phyloP scores from a whole-genome alignment of 2,888 invertebrate species.

The Gymnocheta viridis region DNA sequence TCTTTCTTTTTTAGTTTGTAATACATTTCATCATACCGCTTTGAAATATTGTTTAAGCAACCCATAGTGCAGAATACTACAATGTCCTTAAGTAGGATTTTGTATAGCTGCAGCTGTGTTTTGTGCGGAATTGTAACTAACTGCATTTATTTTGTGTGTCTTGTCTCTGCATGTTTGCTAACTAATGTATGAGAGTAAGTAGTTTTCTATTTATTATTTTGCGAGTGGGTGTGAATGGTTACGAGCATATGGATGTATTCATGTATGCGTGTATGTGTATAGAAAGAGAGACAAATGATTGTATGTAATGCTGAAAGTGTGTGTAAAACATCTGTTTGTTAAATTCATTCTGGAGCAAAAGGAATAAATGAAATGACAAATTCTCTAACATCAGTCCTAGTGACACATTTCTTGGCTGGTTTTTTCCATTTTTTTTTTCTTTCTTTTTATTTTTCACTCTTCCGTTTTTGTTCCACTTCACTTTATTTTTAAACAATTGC shows the following conservation, averaged over 20 bases:
- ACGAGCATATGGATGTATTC: neutral
- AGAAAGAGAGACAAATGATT: neutral
- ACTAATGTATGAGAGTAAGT: neutral
- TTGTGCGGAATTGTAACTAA: neutral
- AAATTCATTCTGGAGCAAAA: slow-evolving; percentile 30
- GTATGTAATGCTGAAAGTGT: neutral
- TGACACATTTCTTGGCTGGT: slow-evolving; percentile 64
- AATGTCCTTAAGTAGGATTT: neutral
- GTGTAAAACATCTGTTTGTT: slow-evolving; percentile 44
- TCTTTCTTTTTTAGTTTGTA: neutral
- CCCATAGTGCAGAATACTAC: neutral
- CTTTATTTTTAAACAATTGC: slow-evolving; percentile 35
- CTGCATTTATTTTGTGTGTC: slow-evolving; percentile 14
- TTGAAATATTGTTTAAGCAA: neutral
- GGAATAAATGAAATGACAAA: slow-evolving; percentile 67
- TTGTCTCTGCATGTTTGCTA: neutral
- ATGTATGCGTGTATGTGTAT: neutral
- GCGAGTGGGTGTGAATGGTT: neutral
- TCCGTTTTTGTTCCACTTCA: slow-evolving; percentile 6
- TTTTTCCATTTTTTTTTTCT: slow-evolving; percentile 16
- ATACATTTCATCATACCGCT: too few relatives aligned
- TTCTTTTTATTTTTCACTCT: neutral
- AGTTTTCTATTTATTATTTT: slow-evolving; percentile 2
- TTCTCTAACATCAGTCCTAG: slow-evolving; percentile 68
- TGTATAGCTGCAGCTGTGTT: slow-evolving; percentile 9